These are phyloP conservation scores for Silurus asotus DNA, from an alignment of 2,113 vertebrate genomes.

Conservation along the genomic window DNA sequence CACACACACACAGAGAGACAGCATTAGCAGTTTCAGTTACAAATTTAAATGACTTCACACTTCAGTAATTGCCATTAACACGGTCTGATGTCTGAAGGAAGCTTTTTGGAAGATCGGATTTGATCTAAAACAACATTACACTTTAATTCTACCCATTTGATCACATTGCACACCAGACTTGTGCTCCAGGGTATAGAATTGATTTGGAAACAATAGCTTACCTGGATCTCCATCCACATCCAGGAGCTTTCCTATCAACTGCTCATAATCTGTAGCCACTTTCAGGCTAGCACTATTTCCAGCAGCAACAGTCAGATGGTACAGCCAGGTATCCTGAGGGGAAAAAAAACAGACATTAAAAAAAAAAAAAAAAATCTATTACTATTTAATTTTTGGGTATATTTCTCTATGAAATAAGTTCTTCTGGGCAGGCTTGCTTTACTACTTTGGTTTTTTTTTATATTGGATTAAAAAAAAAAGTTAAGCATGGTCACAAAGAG, in stretches of 20 bases:
- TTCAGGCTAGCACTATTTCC: slow-evolving; percentile 75
- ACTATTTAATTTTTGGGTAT: background rate
- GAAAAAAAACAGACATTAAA: slow-evolving; percentile 13
- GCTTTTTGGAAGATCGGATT: slow-evolving; percentile 32
- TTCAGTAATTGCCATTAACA: slow-evolving; percentile 53
- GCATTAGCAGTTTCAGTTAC: slow-evolving; percentile 58
- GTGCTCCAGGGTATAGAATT: background rate
- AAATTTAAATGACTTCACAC: slow-evolving; percentile 47
- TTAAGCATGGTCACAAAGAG: background rate
- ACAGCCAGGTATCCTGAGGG: slow-evolving; percentile 85
- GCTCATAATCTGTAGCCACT: slow-evolving; percentile 83
- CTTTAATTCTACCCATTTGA: slow-evolving; percentile 24
- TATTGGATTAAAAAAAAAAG: background rate
- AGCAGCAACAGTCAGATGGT: slow-evolving; percentile 83
- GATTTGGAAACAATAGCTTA: slow-evolving; percentile 62
- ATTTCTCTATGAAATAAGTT: background rate
- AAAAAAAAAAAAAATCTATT: background rate
- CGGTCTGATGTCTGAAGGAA: slow-evolving; percentile 59
- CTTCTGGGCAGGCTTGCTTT: background rate
- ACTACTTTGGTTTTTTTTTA: background rate
- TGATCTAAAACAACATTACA: slow-evolving; percentile 56
- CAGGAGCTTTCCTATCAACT: slow-evolving; percentile 81
- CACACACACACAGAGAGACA: background rate
- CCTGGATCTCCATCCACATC: slow-evolving; percentile 82
- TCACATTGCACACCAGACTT: background rate